A percentile compares a stretch with the other conserved stretches of the same genome.
Conservation (phyloP, 2,113 vertebrate genomes). For the Aramus guarauna region DNA sequence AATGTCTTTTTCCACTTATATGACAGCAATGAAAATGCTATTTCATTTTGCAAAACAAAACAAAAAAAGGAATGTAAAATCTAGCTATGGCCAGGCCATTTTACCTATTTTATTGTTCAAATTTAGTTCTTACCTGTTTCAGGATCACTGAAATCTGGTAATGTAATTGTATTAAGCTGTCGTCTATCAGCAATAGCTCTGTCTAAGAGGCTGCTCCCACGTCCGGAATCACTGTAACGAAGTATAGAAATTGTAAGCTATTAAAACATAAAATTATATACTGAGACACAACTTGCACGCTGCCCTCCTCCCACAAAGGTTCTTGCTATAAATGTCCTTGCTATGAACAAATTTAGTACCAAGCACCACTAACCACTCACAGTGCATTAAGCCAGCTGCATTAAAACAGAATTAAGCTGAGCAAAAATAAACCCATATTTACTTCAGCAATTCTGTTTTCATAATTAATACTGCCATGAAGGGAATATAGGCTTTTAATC, state of each 20-base stretch:
- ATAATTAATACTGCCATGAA: not conserved
- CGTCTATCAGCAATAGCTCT: conserved; percentile 92
- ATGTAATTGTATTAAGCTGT: conserved; percentile 92
- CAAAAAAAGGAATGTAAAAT: not conserved
- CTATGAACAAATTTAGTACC: conserved; percentile 34
- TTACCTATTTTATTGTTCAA: not conserved
- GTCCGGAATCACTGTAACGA: conserved; percentile 90
- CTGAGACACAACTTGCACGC: not conserved
- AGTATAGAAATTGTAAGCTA: conserved; percentile 47
- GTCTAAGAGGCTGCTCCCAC: conserved; percentile 96
- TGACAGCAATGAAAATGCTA: not conserved
- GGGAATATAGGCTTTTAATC: not conserved
- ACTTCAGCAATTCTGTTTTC: not conserved
- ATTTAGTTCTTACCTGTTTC: conserved; percentile 86
- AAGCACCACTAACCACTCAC: conserved; percentile 1
- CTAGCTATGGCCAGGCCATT: not conserved
- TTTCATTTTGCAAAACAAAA: not conserved
- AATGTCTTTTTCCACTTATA: not conserved
- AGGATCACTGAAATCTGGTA: conserved; percentile 97
- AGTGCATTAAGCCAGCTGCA: not conserved
- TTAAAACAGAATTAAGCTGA: not conserved
- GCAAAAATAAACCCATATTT: not conserved
- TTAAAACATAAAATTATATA: not conserved
- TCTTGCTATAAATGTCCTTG: conserved; percentile 35
- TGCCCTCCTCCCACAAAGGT: conserved; percentile 42